A percentile compares a stretch with the other conserved stretches of the same genome.
phyloP scores from a whole-genome alignment of 2,113 vertebrate genomes.

The Poecilia latipinna region DNA sequence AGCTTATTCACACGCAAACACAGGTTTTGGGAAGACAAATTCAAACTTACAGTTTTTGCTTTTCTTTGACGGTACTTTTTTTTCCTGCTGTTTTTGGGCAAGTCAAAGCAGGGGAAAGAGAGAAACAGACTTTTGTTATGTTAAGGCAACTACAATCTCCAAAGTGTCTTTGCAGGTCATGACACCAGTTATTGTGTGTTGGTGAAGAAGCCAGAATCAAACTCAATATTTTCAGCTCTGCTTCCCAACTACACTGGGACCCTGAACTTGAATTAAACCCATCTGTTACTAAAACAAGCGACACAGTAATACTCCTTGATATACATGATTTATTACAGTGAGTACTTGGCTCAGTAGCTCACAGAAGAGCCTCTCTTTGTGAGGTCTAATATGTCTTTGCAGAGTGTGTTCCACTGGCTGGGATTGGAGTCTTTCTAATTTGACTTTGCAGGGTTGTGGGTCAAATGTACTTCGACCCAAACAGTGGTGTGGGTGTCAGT shows the following conservation, averaged over 20 bases:
- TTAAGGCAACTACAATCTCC: not conserved
- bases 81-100: not conserved
- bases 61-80: not conserved
- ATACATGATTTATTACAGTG: not conserved
- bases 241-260: not conserved
- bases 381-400: not conserved
- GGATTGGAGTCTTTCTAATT: constrained; percentile 32
- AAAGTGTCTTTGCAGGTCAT: not conserved
- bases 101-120: no score
- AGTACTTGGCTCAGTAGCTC: not conserved
- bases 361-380: not conserved
- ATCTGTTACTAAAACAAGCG: not conserved
- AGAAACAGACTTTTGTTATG: not conserved
- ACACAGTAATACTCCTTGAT: not conserved
- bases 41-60: not conserved
- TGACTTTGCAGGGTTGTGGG: constrained; percentile 57
- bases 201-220: not conserved
- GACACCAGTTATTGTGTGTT: not conserved
- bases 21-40: no score
- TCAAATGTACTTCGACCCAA: constrained; percentile 57
- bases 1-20: no score
- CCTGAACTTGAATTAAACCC: not conserved
- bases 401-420: not conserved
- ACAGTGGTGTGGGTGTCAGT: constrained; percentile 11
- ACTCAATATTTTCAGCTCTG: not conserved